Evolutionary conservation across 2,888 invertebrate genomes (phyloP).

Genomic region (Drosophila buzzatii): DNA sequence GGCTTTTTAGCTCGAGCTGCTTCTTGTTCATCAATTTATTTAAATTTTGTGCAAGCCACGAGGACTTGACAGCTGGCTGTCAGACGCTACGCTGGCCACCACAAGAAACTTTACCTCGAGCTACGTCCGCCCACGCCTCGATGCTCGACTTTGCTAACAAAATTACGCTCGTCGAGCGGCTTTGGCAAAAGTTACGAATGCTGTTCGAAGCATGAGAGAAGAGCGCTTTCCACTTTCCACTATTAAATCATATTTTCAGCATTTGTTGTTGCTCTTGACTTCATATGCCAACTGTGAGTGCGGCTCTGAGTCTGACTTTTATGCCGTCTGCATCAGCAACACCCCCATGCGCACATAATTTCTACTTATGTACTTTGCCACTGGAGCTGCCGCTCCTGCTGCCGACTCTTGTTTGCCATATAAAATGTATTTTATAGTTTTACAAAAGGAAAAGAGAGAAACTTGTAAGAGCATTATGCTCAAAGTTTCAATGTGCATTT

Average conservation of each 20-base stretch:
- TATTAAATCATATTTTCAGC: slow-evolving; percentile 73
- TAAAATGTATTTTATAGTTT: slow-evolving; percentile 72
- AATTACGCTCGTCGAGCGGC: slow-evolving; percentile 53
- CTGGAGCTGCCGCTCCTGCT: neutral
- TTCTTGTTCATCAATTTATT: slow-evolving; percentile 69
- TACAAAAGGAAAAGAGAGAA: slow-evolving; percentile 32
- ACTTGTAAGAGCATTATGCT: slow-evolving; percentile 72
- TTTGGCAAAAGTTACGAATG: slow-evolving; percentile 47
- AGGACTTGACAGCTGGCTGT: slow-evolving; percentile 67
- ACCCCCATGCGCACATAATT: slow-evolving; percentile 71
- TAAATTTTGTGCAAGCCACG: slow-evolving; percentile 66
- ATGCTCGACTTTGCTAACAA: slow-evolving; percentile 50
- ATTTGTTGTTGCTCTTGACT: slow-evolving; percentile 27
- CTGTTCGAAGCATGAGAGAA: slow-evolving; percentile 32
- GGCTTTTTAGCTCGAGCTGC: neutral
- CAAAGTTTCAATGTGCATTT: slow-evolving; percentile 75
- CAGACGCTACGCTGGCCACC: slow-evolving; percentile 60
- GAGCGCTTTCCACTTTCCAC: slow-evolving; percentile 50
- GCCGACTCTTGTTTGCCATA: slow-evolving; percentile 30
- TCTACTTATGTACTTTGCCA: slow-evolving; percentile 69
- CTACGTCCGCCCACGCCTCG: neutral
- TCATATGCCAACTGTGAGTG: slow-evolving; percentile 29
- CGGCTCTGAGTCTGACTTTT: slow-evolving; percentile 55
- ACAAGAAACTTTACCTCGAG: slow-evolving; percentile 55
- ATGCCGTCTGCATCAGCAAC: slow-evolving; percentile 66